A percentile compares a stretch with the other conserved stretches of the same genome.
These are phyloP conservation scores for Pseudoips prasinana DNA, from an alignment of 2,888 invertebrate genomes.

Conservation along the genomic window DNA sequence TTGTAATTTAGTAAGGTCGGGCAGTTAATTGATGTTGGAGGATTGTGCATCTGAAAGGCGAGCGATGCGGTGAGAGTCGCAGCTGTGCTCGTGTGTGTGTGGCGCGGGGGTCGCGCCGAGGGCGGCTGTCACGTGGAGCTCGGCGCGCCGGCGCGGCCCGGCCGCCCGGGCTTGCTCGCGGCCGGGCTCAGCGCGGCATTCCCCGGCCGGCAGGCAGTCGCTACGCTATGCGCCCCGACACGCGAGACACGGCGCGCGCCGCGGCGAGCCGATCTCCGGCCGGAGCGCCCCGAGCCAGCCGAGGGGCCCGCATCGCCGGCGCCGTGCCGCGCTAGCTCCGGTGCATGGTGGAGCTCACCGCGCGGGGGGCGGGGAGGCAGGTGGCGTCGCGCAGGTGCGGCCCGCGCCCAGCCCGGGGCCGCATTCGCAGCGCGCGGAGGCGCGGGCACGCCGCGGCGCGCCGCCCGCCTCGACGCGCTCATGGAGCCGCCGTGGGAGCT, in stretches of 20 bases:
- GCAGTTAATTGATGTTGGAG: slow-evolving; percentile 66
- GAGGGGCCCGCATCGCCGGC: slow-evolving; percentile 66
- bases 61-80: slow-evolving; percentile 51
- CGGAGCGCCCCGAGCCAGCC: slow-evolving; percentile 62
- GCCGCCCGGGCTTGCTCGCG: slow-evolving; percentile 60
- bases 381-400: slow-evolving; percentile 72
- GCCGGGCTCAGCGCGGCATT: slow-evolving; percentile 70
- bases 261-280: slow-evolving; percentile 61
- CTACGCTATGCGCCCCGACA: slow-evolving; percentile 63
- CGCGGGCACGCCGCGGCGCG: slow-evolving; percentile 65
- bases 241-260: slow-evolving; percentile 53
- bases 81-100: slow-evolving; percentile 29
- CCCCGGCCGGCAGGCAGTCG: slow-evolving; percentile 66
- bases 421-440: slow-evolving; percentile 62
- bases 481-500: slow-evolving; percentile 84
- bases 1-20: slow-evolving; percentile 28
- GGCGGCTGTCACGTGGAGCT: slow-evolving; percentile 64
- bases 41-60: slow-evolving; percentile 72
- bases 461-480: slow-evolving; percentile 65
- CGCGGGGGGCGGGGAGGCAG: slow-evolving; percentile 66
- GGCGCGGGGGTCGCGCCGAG: slow-evolving; percentile 38
- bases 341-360: slow-evolving; percentile 63
- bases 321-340: slow-evolving; percentile 64
- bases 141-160: slow-evolving; percentile 74
- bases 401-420: slow-evolving; percentile 72